Percentiles rank a stretch among this genome's conserved stretches.
These are phyloP conservation scores for Palaemon carinicauda DNA, from an alignment of 1,140 invertebrate genomes.

Conservation along the genomic window DNA sequence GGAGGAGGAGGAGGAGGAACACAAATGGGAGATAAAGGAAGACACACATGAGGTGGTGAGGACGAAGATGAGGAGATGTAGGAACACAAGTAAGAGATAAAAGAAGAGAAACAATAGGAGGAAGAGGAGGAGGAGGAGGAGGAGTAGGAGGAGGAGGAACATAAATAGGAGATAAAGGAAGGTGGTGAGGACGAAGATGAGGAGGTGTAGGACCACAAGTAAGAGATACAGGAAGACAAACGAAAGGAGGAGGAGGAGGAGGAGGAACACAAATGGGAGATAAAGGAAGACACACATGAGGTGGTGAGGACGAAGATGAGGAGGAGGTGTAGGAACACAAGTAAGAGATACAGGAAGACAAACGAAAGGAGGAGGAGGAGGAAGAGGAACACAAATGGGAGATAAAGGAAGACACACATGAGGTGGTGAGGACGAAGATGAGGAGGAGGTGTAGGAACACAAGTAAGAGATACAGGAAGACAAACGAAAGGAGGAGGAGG, in stretches of 20 bases:
- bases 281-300: no score
- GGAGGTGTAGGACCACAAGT: background rate
- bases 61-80: background rate
- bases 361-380: background rate
- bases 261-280: background rate
- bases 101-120: background rate
- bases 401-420: background rate
- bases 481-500: background rate
- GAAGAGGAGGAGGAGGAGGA: background rate
- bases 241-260: background rate
- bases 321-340: background rate
- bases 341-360: background rate
- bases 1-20: background rate
- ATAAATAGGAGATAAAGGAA: background rate
- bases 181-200: background rate
- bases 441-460: background rate
- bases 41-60: background rate
- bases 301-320: background rate
- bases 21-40: background rate
- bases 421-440: background rate
- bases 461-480: background rate
- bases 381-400: background rate
- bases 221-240: no score
- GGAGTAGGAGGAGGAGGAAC: background rate
- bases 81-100: background rate